phyloP scores from a whole-genome alignment of 2,797 vertebrate species.

The Brachyrhaphis roseni region DNA sequence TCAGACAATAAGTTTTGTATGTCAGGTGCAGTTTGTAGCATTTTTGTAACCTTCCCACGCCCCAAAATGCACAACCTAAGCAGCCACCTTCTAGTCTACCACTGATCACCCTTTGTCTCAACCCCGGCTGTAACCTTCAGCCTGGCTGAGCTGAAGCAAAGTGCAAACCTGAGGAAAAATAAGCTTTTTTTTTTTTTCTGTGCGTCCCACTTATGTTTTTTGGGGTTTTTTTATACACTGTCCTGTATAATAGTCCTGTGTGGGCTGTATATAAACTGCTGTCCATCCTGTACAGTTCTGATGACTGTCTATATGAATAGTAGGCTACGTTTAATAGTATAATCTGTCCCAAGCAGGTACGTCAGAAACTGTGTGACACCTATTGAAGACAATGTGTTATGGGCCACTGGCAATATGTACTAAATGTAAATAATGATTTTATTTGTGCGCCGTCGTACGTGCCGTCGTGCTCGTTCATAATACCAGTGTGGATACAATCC shows the following conservation, averaged over 20 bases:
- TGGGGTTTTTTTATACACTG: slow-evolving; percentile 38
- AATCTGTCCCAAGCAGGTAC: slow-evolving; percentile 80
- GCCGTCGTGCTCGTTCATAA: slow-evolving; percentile 75
- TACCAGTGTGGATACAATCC: slow-evolving; percentile 74
- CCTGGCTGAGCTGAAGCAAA: slow-evolving; percentile 17
- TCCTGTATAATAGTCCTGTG: slow-evolving; percentile 70
- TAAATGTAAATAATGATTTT: slow-evolving; percentile 81
- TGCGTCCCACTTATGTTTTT: slow-evolving; percentile 26
- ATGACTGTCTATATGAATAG: slow-evolving; percentile 81
- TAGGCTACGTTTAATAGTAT: slow-evolving; percentile 80
- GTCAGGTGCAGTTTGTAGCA: slow-evolving; percentile 66
- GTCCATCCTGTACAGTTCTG: slow-evolving; percentile 80
- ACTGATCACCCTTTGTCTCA: slow-evolving; percentile 43
- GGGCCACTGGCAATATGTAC: slow-evolving; percentile 80
- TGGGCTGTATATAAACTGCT: slow-evolving; percentile 77
- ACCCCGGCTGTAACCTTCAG: slow-evolving; percentile 40
- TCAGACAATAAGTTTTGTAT: slow-evolving; percentile 32
- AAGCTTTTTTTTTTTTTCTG: not conserved
- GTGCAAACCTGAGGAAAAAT: slow-evolving; percentile 25
- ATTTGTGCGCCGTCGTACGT: slow-evolving; percentile 74
- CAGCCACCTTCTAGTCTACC: not conserved
- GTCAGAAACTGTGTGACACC: slow-evolving; percentile 77
- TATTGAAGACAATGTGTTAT: slow-evolving; percentile 77
- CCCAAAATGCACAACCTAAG: not conserved
- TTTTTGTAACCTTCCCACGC: slow-evolving; percentile 33